Evolutionary conservation across 2,797 vertebrate species (phyloP).

Genomic region (Tokudaia muenninki): DNA sequence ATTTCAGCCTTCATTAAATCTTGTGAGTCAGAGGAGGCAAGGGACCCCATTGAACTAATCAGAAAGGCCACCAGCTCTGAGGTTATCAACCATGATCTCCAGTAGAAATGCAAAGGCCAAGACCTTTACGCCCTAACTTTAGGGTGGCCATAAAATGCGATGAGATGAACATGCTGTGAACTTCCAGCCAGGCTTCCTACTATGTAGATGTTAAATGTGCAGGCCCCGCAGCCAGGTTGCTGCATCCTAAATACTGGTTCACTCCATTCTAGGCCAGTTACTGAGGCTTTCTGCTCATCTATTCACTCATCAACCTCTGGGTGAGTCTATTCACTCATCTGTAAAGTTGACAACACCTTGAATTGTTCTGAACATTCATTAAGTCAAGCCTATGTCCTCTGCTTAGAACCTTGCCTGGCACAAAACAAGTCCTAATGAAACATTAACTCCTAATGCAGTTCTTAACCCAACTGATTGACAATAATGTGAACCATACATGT

Average conservation of each 20-base stretch:
- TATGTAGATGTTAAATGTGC: neutral
- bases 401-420: neutral
- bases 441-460: neutral
- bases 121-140: neutral
- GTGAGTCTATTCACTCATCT: neutral
- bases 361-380: constrained; percentile 20
- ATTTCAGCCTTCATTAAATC: constrained; percentile 24
- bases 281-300: neutral
- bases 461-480: neutral
- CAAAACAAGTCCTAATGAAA: constrained; percentile 25
- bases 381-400: neutral
- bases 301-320: neutral
- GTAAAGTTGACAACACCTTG: neutral
- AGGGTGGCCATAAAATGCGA: neutral
- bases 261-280: neutral
- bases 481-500: neutral
- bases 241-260: neutral
- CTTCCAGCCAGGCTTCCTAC: neutral
- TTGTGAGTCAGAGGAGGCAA: neutral
- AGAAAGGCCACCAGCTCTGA: neutral
- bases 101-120: neutral
- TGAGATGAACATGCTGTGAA: neutral
- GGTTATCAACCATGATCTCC: neutral
- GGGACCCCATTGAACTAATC: neutral
- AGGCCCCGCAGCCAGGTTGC: neutral